Base-by-base conservation (phyloP, 2,888 invertebrate genomes). In the Pandemis corylana region DNA sequence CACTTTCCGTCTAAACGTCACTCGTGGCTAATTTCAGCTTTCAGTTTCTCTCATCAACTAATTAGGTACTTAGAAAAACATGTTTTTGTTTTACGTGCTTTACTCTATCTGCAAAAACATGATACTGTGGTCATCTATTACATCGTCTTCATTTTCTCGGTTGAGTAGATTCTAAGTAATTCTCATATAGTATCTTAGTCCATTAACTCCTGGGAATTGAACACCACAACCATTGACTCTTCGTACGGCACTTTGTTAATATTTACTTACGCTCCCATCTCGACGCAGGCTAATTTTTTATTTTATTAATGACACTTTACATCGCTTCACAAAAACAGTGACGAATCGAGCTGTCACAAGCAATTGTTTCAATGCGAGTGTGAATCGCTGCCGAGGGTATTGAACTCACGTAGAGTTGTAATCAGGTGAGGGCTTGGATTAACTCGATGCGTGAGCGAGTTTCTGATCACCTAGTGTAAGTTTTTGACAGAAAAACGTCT, bases 341-440 rank as follows among this genome's bases (percentile, higher is more conserved):
- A 85, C 83, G 79, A 82, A 84, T 85, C 76, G 81, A 75, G 73
- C 83, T 82, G 85, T 84, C 85, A 84, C 82, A 80, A 70, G 78
- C 80, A 84, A 84, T 82, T 83, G 84, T 83, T 80, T 82, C 80
- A 78, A 20, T 20, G 68, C 73, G 68, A 68, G 75, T 75, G 78
- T 77, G 76, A 75, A 66, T 72, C 67, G 69, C 76, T 76, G 20
- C 9, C 59, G 59, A 71, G 75, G 62, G 36, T 65, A 53, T 67
- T 71, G 75, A 75, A 67, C 71, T 63, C 66, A 62, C 70, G 46
- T 51, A 36, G 49, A 28, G 44, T 66, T 70, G 59, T 59, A 66
- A 28, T 61, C 65, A 53, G 68, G 44, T 61, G 63, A 36, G 36
- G 69, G 44, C 7, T 61, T 68, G 53, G 53, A 51, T 67, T 53